Evolutionary conservation across 1,140 invertebrate genomes (phyloP), one percentile per base, ranked within the genome.

Genomic region (Lucilia cuprina): DNA sequence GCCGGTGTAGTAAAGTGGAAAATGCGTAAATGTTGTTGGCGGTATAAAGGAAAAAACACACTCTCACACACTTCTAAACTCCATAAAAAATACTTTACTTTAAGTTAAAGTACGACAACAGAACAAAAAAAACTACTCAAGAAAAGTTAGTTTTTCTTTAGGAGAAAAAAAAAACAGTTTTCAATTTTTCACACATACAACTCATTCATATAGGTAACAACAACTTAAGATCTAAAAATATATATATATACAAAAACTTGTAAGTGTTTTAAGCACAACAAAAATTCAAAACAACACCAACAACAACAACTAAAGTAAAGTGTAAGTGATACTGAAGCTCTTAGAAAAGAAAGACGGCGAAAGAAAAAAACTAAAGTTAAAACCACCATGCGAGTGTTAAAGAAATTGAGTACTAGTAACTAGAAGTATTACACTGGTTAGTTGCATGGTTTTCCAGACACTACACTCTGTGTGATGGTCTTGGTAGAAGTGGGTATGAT

Each of bases 1-100:
- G 50, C 50, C 17, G 41, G 50, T 70, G 65, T 70, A 21, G 5
- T 70, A 70, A 70, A 70, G 65, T 19, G 65, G n/a, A 70, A 70
- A 70, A 70, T 70, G 65, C 65, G 65, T 70, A 70, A 70, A 70
- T 70, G 65, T 70, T 70, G 65, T 19, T 70, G 65, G 65, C 19
- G 65, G n/a, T 70, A 70, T 7, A 21, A n/a, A 17, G 65, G 19
- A 19, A 21, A 21, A 5, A n/a, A 60, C 14, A 70, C 21, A 70
- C n/a, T n/a, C n/a, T n/a, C n/a, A 21, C 12, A 12, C n/a, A 8
- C n/a, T 60, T 60, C 13, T 60, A 5, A n/a, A 25, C 50, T 9
- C 7, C 19, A 25, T 9, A 25, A 70, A 70, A 17, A 25, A 55
- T 9, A 70, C 60, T 65, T 65, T n/a, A 65, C 60, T n/a, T 65